These are phyloP conservation scores for Epinotia ramella DNA, from an alignment of 2,888 invertebrate genomes.

Conservation along the genomic window DNA sequence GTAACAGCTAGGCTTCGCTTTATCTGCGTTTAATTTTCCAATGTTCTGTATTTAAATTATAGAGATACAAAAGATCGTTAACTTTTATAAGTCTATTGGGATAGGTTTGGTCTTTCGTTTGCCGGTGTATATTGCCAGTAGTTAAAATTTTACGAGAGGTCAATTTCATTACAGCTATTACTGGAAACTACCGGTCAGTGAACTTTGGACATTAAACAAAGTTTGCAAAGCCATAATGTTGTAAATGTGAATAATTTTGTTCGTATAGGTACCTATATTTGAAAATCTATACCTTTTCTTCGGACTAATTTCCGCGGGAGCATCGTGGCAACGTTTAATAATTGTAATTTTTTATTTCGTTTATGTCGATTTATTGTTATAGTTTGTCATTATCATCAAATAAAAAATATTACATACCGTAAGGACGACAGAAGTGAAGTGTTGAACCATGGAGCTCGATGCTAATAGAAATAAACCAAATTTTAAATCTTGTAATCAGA, in stretches of 20 bases:
- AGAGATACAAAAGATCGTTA: not conserved
- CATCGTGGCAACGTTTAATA: not conserved
- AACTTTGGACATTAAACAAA: constrained; percentile 29
- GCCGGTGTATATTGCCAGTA: constrained; percentile 24
- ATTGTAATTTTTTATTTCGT: not conserved
- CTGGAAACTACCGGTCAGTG: constrained; percentile 38
- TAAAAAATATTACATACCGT: too few relatives aligned
- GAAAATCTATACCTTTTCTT: not conserved
- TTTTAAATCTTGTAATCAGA: too few relatives aligned
- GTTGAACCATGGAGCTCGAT: too few relatives aligned
- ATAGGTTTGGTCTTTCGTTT: constrained; percentile 31
- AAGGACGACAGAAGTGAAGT: too few relatives aligned
- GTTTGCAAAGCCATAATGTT: constrained; percentile 23
- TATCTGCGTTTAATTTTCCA: not conserved
- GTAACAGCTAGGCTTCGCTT: not conserved
- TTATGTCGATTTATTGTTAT: too few relatives aligned
- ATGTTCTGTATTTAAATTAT: not conserved
- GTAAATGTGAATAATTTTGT: not conserved
- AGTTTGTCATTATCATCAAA: too few relatives aligned
- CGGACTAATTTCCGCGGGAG: not conserved
- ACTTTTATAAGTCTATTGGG: constrained; percentile 30
- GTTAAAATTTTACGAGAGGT: constrained; percentile 45
- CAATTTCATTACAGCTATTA: constrained; percentile 41
- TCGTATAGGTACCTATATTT: too few relatives aligned
- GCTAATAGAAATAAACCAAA: too few relatives aligned